Conservation (phyloP, 2,113 vertebrate species). For the Rhabdornis inornatus region DNA sequence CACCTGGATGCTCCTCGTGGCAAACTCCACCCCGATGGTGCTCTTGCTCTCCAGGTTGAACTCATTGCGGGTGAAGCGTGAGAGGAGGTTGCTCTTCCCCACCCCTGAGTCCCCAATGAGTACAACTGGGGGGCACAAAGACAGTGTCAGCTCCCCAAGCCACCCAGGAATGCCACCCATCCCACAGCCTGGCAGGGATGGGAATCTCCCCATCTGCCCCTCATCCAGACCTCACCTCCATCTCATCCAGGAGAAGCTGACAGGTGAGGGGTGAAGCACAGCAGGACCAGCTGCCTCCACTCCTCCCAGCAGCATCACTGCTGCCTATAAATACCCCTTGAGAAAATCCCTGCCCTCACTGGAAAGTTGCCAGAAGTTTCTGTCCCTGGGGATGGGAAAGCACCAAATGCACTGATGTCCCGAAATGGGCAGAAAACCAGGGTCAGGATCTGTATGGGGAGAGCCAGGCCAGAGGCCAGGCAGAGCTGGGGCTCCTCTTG, state of each 20-base stretch:
- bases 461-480: not conserved
- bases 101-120: conserved; percentile 86
- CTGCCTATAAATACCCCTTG: not conserved
- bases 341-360: not conserved
- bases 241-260: not conserved
- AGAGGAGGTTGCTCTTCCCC: conserved; percentile 87
- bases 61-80: conserved; percentile 87
- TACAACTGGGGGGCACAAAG: conserved; percentile 70
- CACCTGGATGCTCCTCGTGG: conserved; percentile 85
- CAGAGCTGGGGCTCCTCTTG: not conserved
- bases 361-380: not conserved
- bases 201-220: not conserved
- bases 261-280: not conserved
- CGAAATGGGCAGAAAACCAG: fast-evolving
- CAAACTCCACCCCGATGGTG: conserved; percentile 88
- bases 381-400: not conserved
- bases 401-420: fast-evolving
- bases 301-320: not conserved
- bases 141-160: fast-evolving
- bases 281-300: not conserved
- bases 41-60: conserved; percentile 88
- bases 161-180: not conserved
- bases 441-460: not conserved
- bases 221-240: too few species aligned
- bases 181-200: not conserved